A percentile compares a stretch with the other conserved stretches of the same genome.
These are phyloP conservation scores for Ceyx margarethae DNA, from an alignment of 2,113 vertebrate species.

Conservation along the genomic window DNA sequence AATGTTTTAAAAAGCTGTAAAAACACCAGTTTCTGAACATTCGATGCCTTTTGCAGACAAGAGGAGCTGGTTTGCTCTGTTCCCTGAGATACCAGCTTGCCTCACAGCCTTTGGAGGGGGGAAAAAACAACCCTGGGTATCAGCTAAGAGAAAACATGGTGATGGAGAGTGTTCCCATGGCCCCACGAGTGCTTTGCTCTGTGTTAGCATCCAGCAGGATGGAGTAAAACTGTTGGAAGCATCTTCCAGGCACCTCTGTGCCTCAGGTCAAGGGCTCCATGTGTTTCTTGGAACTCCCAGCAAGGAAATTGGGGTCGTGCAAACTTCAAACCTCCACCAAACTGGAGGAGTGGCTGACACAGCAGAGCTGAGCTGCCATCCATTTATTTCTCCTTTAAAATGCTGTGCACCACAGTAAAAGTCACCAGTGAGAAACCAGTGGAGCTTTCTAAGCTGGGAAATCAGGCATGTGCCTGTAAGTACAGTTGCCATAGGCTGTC, in stretches of 20 bases:
- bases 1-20: background rate
- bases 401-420: background rate
- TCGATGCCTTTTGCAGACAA: background rate
- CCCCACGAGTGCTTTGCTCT: background rate
- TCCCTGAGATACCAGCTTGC: background rate
- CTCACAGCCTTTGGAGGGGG: background rate
- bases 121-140: no score
- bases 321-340: no score
- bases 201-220: rapidly evolving
- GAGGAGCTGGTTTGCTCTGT: background rate
- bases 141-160: no score
- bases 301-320: background rate
- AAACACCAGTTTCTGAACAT: background rate
- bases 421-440: background rate
- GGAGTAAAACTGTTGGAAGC: background rate
- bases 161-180: background rate
- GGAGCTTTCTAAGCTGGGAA: slow-evolving; percentile 26
- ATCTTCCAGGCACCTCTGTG: background rate
- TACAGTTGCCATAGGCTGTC: background rate
- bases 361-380: no score
- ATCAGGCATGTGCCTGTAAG: background rate
- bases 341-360: no score
- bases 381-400: slow-evolving; percentile 50
- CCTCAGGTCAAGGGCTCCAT: background rate
- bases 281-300: background rate